Evolutionary conservation across 1,140 invertebrate genomes (phyloP).

Genomic region (Chionoecetes opilio): DNA sequence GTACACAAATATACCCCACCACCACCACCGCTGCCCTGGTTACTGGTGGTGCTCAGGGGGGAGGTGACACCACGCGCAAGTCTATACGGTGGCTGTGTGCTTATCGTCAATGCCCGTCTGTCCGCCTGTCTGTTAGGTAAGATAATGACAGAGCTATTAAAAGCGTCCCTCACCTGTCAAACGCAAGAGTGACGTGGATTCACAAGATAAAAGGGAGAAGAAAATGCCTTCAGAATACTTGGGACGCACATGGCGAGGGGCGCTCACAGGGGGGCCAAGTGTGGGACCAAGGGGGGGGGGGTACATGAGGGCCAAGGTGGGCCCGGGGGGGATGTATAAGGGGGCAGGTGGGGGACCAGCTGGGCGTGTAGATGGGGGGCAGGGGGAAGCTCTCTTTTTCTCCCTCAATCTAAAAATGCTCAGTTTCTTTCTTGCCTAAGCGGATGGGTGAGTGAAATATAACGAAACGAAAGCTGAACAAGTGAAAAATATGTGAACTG

Average conservation of each 20-base stretch:
- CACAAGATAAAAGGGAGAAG: not conserved
- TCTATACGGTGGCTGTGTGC: not conserved
- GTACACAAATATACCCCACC: slow-evolving; percentile 34
- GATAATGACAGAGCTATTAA: not conserved
- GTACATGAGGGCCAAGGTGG: not conserved
- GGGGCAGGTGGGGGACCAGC: not conserved
- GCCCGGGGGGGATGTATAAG: not conserved
- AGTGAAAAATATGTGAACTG: not conserved
- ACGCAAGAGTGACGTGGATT: not conserved
- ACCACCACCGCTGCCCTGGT: not conserved
- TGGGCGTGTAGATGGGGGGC: too few species aligned
- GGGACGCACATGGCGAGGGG: not conserved
- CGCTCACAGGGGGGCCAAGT: not conserved
- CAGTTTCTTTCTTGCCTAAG: not conserved
- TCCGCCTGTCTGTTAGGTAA: not conserved
- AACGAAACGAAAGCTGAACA: not conserved
- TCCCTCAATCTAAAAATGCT: not conserved
- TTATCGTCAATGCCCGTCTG: not conserved
- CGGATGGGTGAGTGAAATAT: not conserved
- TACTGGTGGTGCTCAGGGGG: not conserved
- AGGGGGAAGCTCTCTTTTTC: not conserved
- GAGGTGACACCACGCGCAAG: not conserved
- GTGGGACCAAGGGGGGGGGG: too few species aligned
- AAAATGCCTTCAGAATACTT: slow-evolving; percentile 21
- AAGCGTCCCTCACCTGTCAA: slow-evolving; percentile 1